Evolutionary conservation across 2,113 vertebrate species (phyloP).

Genomic region (Rutilus rutilus): DNA sequence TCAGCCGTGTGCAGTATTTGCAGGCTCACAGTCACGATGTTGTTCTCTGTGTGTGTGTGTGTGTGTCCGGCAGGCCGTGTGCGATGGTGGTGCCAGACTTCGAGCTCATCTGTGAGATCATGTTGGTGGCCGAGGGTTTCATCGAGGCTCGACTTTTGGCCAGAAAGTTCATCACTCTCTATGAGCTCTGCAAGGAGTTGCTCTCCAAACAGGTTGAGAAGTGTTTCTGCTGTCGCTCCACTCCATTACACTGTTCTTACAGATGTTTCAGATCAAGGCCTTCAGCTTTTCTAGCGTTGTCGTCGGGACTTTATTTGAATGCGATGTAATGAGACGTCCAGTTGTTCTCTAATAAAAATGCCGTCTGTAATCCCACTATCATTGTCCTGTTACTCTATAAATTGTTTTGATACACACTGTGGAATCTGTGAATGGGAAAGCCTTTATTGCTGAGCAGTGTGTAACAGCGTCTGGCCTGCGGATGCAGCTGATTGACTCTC

Average conservation of each 20-base stretch:
- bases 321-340: slow-evolving; percentile 52
- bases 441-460: too few relatives aligned
- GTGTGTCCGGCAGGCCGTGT: slow-evolving; percentile 82
- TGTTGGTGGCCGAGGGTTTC: slow-evolving; percentile 97
- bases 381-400: background rate
- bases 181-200: slow-evolving; percentile 91
- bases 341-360: slow-evolving; percentile 38
- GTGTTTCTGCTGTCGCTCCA: too few relatives aligned
- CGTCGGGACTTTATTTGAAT: slow-evolving; percentile 54
- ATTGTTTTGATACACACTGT: slow-evolving; percentile 21
- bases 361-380: background rate
- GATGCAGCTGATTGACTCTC: too few relatives aligned
- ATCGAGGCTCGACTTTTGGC: slow-evolving; percentile 85
- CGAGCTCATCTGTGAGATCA: slow-evolving; percentile 97
- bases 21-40: background rate
- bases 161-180: slow-evolving; percentile 94
- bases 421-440: background rate
- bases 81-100: slow-evolving; percentile 99
- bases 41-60: background rate
- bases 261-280: too few relatives aligned
- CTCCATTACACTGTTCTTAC: too few relatives aligned
- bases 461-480: too few relatives aligned
- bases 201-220: slow-evolving; percentile 91
- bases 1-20: background rate
- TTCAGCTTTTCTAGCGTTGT: too few relatives aligned